Base-by-base conservation (phyloP, 2,113 vertebrate genomes). In the Anguilla rostrata region DNA sequence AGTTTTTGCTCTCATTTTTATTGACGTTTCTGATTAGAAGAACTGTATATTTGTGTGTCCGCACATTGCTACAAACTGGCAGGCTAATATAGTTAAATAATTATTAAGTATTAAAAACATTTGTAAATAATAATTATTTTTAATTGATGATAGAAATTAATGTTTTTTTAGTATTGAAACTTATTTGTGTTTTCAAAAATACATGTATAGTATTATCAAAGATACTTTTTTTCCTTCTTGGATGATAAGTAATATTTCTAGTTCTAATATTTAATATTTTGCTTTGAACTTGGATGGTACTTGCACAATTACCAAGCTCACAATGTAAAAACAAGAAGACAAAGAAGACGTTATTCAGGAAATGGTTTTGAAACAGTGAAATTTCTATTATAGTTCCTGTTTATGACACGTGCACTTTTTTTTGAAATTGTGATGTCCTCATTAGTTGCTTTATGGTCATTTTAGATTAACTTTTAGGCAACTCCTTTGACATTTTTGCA, bases 351-450 rank as follows among this genome's bases (percentile, higher is more conserved):
- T 90, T 89, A 22, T 84, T 83, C 85, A 86, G 86, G 89, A 91
- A 89, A 91, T 85, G 84, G 87, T 90, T 91, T 90, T 81, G 82
- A 91, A 88, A 89, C 41, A 49, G 85, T 46, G 86, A 75, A 63
- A 87, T 87, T 89, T 87, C 66, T 40, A 46, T 83, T 86, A 85
- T 79, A 78, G 87, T 88, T 91, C 87, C 89, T 86, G 87, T 91
- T 89, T 79, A 66, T 85, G 57, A 83, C 40, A 83, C 15, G 20
- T 40, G 26, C 29, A 6, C 9, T 80, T 49, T 85, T 34, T 34
- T 78, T 26, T 83, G 56, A 18, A 14, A 80, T 39, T 80, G 71
- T 53, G n/a, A 39, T 60, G 53, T 80, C 46, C 39, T 46, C 39
- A 39, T 75, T 56, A 82, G 29, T 86, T 49, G 11, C 71, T 26